A percentile compares a stretch with the other conserved stretches of the same genome.
Conservation (phyloP, 2,888 invertebrate species). For the Adelognathus sp. region DNA sequence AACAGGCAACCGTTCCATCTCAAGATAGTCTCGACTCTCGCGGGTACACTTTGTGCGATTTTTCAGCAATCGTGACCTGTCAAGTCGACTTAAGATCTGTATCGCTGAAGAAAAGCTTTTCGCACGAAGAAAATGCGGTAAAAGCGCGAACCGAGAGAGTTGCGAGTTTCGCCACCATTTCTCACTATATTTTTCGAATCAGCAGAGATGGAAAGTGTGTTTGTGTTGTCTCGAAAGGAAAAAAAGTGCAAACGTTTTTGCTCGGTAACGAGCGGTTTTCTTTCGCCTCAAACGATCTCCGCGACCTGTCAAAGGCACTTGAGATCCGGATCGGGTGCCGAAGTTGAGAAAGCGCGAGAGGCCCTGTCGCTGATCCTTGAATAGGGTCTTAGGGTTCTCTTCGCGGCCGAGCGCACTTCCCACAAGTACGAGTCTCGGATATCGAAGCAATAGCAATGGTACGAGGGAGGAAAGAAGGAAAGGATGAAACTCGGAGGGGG, state of each 20-base stretch:
- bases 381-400: conserved; percentile 62
- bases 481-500: conserved; percentile 32
- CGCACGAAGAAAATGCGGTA: not conserved
- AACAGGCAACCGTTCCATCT: not conserved
- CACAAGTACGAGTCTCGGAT: conserved; percentile 65
- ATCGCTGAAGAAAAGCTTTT: not conserved
- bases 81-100: not conserved
- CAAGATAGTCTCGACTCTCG: not conserved
- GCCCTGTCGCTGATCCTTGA: conserved; percentile 32
- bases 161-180: not conserved
- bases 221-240: not conserved
- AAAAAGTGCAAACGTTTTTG: not conserved
- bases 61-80: not conserved
- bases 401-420: conserved; percentile 63
- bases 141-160: not conserved
- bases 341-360: conserved; percentile 20
- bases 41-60: not conserved
- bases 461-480: conserved; percentile 40
- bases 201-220: not conserved
- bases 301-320: conserved; percentile 34
- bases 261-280: not conserved
- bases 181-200: conserved; percentile 22
- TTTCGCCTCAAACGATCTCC: not conserved
- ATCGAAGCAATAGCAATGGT: conserved; percentile 65
- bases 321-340: conserved; percentile 31